Base-by-base conservation (phyloP, 2,797 vertebrate species). In the Coilia nasus region DNA sequence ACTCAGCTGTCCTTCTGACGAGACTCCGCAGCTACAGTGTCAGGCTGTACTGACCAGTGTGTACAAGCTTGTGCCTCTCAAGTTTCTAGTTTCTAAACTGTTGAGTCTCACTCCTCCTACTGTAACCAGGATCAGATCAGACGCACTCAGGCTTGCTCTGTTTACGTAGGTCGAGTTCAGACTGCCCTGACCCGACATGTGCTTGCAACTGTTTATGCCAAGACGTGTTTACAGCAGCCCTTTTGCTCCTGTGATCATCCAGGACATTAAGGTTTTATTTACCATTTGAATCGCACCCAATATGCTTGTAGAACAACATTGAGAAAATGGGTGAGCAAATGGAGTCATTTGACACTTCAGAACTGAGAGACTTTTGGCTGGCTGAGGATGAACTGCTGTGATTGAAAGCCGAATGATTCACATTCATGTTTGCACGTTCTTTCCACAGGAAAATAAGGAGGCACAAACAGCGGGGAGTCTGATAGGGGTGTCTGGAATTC, bases 381-480 rank as follows among this genome's bases (percentile, higher is more conserved):
- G 41, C 15, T 78, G 19, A 21, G 41, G 71, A 78, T 78, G 71
- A 78, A 44, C 82, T 83, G 83, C 31, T n/a, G 81, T 62, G n/a
- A 46, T 84, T 23, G 23, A 80, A 83, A 85, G 56, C 41, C n/a
- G 28, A 80, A 56, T 21, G 28, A 31, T 78, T 47, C 60, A 21
- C 44, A 21, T 23, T 47, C 54, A 83, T 81, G 62, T 87, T 71
- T 88, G 84, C 85, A 83, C 64, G 85, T 87, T 85, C 31, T 85
- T 85, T 86, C 85, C 86, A 67, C 75, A 62, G 57, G 85, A 88
- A 82, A 83, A 50, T 35, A 28, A 86, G 67, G 62, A 83, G 81
- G 59, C 67, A 31, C 60, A 82, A 81, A 86, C 85, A 83, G 60
- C 59, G 86, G 82, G 82, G 83, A 78, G 81, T 7, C 71, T 59